Conservation (phyloP, 2,888 invertebrate genomes). For the Eupithecia centaureata region DNA sequence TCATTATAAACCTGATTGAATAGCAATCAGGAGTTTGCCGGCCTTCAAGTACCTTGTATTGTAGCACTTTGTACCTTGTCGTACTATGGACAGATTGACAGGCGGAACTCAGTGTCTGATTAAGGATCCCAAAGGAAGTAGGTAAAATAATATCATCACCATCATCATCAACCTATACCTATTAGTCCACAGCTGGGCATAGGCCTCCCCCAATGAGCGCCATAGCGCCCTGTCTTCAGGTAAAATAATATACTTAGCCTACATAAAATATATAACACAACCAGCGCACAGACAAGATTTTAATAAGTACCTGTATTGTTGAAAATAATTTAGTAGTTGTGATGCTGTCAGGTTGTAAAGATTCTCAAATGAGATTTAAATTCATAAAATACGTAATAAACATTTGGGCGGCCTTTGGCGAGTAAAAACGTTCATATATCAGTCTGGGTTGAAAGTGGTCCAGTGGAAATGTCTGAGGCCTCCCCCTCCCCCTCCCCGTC, state of each 20-base stretch:
- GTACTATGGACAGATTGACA: neutral
- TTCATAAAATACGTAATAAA: too few relatives aligned
- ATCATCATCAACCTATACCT: too few relatives aligned
- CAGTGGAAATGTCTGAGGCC: neutral
- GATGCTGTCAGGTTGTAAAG: neutral
- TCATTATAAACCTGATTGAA: slow-evolving; percentile 10
- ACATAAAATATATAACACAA: too few relatives aligned
- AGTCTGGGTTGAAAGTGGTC: neutral
- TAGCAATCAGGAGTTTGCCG: slow-evolving; percentile 10
- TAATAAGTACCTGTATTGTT: neutral
- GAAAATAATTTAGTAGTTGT: neutral
- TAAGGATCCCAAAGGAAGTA: too few relatives aligned
- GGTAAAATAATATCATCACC: too few relatives aligned
- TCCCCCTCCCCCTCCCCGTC: neutral
- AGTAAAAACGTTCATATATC: neutral
- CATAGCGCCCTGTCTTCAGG: too few relatives aligned
- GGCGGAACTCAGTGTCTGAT: neutral
- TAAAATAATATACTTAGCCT: too few relatives aligned
- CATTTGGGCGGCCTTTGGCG: too few relatives aligned
- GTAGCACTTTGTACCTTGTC: neutral
- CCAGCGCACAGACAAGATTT: neutral
- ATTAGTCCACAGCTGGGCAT: too few relatives aligned
- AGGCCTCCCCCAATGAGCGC: too few relatives aligned
- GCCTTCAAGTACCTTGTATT: neutral
- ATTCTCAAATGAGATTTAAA: too few relatives aligned